Evolutionary conservation across 1,140 invertebrate species (phyloP).

Genomic region (Drosophila pseudoobscura): DNA sequence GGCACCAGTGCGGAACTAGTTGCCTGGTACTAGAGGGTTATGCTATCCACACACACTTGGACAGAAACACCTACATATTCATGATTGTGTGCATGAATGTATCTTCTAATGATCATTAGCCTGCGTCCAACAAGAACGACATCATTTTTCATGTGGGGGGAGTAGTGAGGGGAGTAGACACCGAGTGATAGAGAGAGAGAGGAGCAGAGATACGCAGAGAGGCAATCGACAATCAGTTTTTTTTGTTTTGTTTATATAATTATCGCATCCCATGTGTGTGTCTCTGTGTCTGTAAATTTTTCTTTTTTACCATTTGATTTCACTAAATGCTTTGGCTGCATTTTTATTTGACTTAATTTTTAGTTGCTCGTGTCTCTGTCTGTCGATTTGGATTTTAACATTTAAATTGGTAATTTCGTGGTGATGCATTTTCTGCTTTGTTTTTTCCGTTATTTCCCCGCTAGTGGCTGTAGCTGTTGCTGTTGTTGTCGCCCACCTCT

Average conservation of each 20-base stretch:
- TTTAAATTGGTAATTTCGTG: slow-evolving; percentile 75
- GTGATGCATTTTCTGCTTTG: slow-evolving; percentile 20
- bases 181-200: not conserved
- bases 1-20: too few relatives aligned
- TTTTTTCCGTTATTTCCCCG: slow-evolving; percentile 5
- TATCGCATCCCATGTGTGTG: slow-evolving; percentile 55
- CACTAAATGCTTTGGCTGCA: slow-evolving; percentile 60
- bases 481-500: slow-evolving; percentile 67
- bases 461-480: slow-evolving; percentile 40
- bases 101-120: slow-evolving; percentile 64
- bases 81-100: slow-evolving; percentile 42
- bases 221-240: slow-evolving; percentile 49
- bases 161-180: slow-evolving; percentile 36
- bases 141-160: slow-evolving; percentile 57
- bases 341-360: slow-evolving; percentile 77
- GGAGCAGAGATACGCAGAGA: slow-evolving; percentile 11
- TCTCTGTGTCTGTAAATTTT: slow-evolving; percentile 19
- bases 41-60: slow-evolving; percentile 7
- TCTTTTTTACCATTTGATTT: slow-evolving; percentile 58
- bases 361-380: slow-evolving; percentile 45
- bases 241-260: slow-evolving; percentile 54
- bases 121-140: slow-evolving; percentile 43
- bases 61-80: slow-evolving; percentile 15
- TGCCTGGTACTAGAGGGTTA: too few relatives aligned
- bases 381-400: slow-evolving; percentile 66